Evolutionary conservation across 2,888 invertebrate genomes (phyloP).

Genomic region (Drosophila robusta): DNA sequence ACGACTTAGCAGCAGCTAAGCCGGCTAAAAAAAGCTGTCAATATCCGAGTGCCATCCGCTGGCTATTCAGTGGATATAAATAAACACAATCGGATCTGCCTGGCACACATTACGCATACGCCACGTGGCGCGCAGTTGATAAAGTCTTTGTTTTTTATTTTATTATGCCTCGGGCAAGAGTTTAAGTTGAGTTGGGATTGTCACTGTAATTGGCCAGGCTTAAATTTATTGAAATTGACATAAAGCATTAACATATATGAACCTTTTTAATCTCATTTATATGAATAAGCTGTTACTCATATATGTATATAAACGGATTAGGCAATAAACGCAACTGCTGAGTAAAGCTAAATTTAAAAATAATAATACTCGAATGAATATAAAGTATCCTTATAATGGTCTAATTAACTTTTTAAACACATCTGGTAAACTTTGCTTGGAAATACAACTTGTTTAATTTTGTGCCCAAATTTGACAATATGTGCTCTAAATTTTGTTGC

Average conservation of each 20-base stretch:
- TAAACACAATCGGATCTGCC: slow-evolving; percentile 24
- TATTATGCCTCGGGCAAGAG: not conserved
- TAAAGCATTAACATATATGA: not conserved
- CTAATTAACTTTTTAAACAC: not conserved
- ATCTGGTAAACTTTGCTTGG: not conserved
- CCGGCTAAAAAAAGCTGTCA: slow-evolving; percentile 9
- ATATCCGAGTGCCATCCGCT: not conserved
- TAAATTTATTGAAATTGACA: not conserved
- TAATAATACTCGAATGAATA: not conserved
- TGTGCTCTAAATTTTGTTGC: no score
- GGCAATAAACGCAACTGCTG: not conserved
- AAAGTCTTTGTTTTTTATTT: not conserved
- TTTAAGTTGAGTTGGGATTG: not conserved
- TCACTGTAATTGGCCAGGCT: not conserved
- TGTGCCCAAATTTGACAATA: no score
- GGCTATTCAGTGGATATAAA: not conserved
- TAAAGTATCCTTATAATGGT: not conserved
- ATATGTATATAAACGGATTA: not conserved
- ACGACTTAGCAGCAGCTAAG: slow-evolving; percentile 19
- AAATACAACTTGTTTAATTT: not conserved
- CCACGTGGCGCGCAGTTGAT: slow-evolving; percentile 7
- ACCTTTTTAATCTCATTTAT: not conserved
- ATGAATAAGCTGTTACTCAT: not conserved
- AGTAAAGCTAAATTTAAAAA: not conserved
- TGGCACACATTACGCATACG: slow-evolving; percentile 33